These are phyloP conservation scores for Crossocerus cetratus DNA, from an alignment of 2,888 invertebrate species.

Conservation along the genomic window DNA sequence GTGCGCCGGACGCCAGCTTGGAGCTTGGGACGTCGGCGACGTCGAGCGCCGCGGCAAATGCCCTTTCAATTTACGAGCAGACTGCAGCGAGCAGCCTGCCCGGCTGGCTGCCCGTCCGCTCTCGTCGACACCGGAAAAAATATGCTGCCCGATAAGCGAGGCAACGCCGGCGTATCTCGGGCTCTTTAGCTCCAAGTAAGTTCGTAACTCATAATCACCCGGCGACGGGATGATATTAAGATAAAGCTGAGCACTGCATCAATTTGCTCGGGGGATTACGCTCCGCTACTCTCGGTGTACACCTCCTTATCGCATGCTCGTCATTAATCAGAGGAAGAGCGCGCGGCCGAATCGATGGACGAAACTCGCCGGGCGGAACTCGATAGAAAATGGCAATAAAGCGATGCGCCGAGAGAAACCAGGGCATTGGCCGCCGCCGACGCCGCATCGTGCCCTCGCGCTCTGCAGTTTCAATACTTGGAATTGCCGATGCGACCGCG, in stretches of 20 bases:
- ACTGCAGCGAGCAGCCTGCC: background rate
- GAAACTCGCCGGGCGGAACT: background rate
- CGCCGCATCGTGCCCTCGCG: too few relatives aligned
- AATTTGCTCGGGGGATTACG: background rate
- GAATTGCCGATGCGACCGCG: background rate
- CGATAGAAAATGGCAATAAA: background rate
- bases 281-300: background rate
- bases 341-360: background rate
- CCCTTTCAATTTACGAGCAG: slow-evolving; percentile 5
- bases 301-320: background rate
- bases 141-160: too few relatives aligned
- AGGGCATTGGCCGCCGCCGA: too few relatives aligned
- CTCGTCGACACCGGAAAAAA: background rate
- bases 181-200: background rate
- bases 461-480: background rate
- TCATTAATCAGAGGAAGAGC: background rate
- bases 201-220: background rate
- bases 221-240: background rate
- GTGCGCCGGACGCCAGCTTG: background rate
- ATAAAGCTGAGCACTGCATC: slow-evolving; percentile 2
- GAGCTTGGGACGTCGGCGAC: background rate
- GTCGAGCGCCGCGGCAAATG: background rate
- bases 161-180: background rate
- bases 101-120: background rate
- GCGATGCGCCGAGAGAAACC: too few relatives aligned